Evolutionary conservation across 2,888 invertebrate species (phyloP), one percentile per base, ranked within the genome.

Genomic region (Pilophorus perplexus): DNA sequence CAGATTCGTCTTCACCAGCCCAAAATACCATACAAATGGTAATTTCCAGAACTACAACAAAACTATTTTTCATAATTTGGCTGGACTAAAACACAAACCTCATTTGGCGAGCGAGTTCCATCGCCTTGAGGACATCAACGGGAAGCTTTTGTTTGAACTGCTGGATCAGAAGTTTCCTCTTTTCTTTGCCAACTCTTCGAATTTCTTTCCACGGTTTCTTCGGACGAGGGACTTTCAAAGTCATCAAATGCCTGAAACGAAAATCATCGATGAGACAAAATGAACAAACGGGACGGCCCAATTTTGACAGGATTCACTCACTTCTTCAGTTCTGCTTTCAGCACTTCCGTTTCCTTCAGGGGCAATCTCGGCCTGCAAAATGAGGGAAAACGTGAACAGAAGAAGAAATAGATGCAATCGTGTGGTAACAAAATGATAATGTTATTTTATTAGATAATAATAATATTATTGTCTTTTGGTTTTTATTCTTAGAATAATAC

Each of bases 121-220:
- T 28, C 3, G 3, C 25, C 14, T 25, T 50, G 16, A 46, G 10
- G 4, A 50, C 52, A 18, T 69, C 69, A 20, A 22, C 6, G 1
- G 67, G 18, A 2, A 67, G 37, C 3, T 42, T 57, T 2, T 38
- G n/a, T 27, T 48, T 40, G n/a, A 57, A 44, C 25, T 68, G 25
- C 40, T 64, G 8, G 14, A 57, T n/a, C 18, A 28, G 25, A 16
- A 46, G 27, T 52, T 50, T 64, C 33, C 67, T 66, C 27, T 65
- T 42, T 16, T 67, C 67, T 48, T 67, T 68, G 2, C 25, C 40
- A 8, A 68, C 14, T 42, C 68, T 67, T 16, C 54, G 37, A 14
- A 60, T 20, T 55, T 66, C 57, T 10, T 16, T 48, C 69, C 67
- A 68, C n/a, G 57, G 25, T 59, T 25, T 42, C 14, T 59, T 59